A percentile compares a stretch with the other conserved stretches of the same genome.
Evolutionary conservation across 2,888 invertebrate species (phyloP).

Genomic region (Fabriciana adippe): DNA sequence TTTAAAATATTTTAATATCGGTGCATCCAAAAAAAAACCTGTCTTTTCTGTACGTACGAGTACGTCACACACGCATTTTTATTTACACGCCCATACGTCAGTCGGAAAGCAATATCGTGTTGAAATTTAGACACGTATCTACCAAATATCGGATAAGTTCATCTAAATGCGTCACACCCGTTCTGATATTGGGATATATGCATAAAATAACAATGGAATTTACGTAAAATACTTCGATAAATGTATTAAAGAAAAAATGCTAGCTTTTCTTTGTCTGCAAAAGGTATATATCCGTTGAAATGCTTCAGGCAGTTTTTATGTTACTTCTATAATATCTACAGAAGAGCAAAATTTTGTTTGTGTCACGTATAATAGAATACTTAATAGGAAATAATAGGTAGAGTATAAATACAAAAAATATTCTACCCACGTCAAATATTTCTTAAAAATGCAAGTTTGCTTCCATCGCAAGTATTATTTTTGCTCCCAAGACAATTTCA

Average conservation of each 20-base stretch:
- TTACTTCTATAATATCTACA: background rate
- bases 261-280: conserved; percentile 6
- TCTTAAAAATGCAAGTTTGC: too few relatives aligned
- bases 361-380: too few relatives aligned
- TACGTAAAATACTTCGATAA: conserved; percentile 32
- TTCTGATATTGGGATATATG: conserved; percentile 23
- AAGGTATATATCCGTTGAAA: conserved; percentile 17
- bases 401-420: too few relatives aligned
- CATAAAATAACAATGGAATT: conserved; percentile 28
- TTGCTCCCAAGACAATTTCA: too few relatives aligned
- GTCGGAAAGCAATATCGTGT: conserved; percentile 49
- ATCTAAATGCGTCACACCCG: conserved; percentile 32
- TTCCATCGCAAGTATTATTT: too few relatives aligned
- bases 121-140: conserved; percentile 44
- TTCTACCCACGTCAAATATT: too few relatives aligned
- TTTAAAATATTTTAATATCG: background rate
- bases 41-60: conserved; percentile 1
- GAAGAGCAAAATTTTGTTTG: background rate
- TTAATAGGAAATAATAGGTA: too few relatives aligned
- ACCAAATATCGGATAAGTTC: conserved; percentile 34
- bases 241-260: conserved; percentile 35
- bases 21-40: conserved; percentile 6
- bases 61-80: conserved; percentile 34
- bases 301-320: background rate
- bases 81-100: conserved; percentile 44